Base-by-base conservation (phyloP, 2,797 vertebrate genomes). In the Gymnoscopelus microlampas region DNA sequence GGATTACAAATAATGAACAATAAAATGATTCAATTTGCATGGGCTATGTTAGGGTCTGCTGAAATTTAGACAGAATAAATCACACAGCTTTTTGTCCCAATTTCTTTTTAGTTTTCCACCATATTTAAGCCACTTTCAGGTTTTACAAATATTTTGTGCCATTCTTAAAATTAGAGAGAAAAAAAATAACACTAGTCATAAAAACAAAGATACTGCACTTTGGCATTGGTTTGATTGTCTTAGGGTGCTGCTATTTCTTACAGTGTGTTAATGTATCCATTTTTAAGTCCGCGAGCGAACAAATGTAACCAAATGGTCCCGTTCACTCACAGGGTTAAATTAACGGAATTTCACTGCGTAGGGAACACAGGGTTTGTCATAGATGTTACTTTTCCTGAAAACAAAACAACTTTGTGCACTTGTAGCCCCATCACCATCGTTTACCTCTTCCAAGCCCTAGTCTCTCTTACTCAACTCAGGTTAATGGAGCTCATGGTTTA, bases 151-250 rank as follows among this genome's bases (percentile, higher is more conserved):
- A 57, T 58, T 5, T 12, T 59, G 0, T 47, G 13, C 23, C 3
- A 55, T 60, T 13, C 1, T 19, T 74, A 61, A 47, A 8, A 55
- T 2, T 39, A 44, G 7, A 44, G 39, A 7, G 73, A 68, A n/a
- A 66, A 63, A 72, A 39, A 67, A 64, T 39, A n/a, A 1, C 5
- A 23, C 74, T 84, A 49, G 9, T 19, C 58, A 53, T 24, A 5
- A 49, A 64, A 53, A 60, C 54, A 55, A 50, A 51, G 6, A 39
- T 12, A 55, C 57, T 23, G 35, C n/a, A 32, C 65, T 88, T 91
- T 90, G 89, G 86, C 84, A 83, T 91, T 82, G 74, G 35, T 47
- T 44, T 80, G 91, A 93, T 91, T 91, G 91, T 90, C 88, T 74
- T 26, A 13, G 24, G 35, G 23, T 19, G n/a, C 44, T 29, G 63